These are phyloP conservation scores for Ormyrus labotus DNA, from an alignment of 2,888 invertebrate genomes.

Conservation along the genomic window DNA sequence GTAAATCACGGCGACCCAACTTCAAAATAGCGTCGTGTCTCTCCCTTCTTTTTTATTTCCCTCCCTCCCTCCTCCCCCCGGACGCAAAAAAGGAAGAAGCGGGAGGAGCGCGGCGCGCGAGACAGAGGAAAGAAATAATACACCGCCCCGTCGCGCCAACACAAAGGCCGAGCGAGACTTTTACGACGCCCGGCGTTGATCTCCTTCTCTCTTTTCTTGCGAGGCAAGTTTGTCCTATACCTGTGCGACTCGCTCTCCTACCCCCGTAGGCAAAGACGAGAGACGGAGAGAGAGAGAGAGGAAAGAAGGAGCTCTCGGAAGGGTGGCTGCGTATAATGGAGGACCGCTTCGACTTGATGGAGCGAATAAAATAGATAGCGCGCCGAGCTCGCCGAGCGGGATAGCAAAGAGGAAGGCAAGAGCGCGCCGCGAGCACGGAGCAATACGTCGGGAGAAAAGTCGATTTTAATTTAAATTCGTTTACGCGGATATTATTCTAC, in stretches of 20 bases:
- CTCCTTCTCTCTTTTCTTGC: slow-evolving; percentile 8
- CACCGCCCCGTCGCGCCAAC: not conserved
- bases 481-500: not conserved
- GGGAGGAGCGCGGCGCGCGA: not conserved
- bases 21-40: slow-evolving; percentile 25
- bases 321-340: no score
- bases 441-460: not conserved
- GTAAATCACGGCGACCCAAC: slow-evolving; percentile 37
- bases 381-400: not conserved
- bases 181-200: slow-evolving; percentile 33
- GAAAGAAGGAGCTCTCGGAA: not conserved
- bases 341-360: slow-evolving; percentile 35
- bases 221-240: not conserved
- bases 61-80: not conserved
- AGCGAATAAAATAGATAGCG: slow-evolving; percentile 45
- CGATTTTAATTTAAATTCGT: slow-evolving; percentile 46
- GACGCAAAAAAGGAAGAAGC: not conserved
- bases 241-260: not conserved
- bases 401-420: not conserved
- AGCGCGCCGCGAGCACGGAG: not conserved
- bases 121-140: slow-evolving; percentile 30
- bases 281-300: not conserved
- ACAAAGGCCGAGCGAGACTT: slow-evolving; percentile 37
- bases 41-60: slow-evolving; percentile 19
- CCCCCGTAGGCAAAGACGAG: slow-evolving; percentile 4